Base-by-base conservation (phyloP, 2,888 invertebrate genomes). In the Rhimphoctona megacephalus region DNA sequence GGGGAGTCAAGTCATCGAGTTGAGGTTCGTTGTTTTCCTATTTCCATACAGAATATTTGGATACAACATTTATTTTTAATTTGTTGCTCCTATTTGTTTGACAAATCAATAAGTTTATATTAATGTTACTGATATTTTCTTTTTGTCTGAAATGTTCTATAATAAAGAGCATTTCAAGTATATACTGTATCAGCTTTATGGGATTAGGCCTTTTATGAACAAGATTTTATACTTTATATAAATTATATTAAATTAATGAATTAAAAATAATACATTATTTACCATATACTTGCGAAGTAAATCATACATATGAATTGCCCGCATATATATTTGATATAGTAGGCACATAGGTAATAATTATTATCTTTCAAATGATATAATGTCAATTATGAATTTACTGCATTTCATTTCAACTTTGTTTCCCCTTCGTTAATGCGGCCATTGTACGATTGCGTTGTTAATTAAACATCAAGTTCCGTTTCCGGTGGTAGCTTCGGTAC, bases 1-100 rank as follows among this genome's bases (percentile, higher is more conserved):
- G 87, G 90, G 92, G 67, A 91, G 86, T 39, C 91, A 89, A 81
- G 87, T 89, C 87, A 92, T 92, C 88, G 92, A 92, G 91, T 89
- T 92, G 88, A 92, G 92, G 92, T 92, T 72, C 86, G 91, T 88
- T 8, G 49, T 33, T 64, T 64, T 66, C 30, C 14, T 64, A 36
- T 39, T 43, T 25, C 7, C 19, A 11, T 61, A 19, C 19, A 49
- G 6, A 49, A 19, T 19, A 70, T 49, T 49, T 49, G 1, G 1
- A 30, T 7, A 30, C 30, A 19, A 6, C 30, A 30, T 30, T 30
- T 30, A 30, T 30, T 7, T 61, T 30, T 0, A 61, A 30, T 17
- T 6, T 17, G 1, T 61, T 52, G 22, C 54, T 11, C 8, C 54
- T 14, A 30, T 17, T 17, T 61, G 25, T 57, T 57, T 46, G 17